Evolutionary conservation across 2,888 invertebrate species (phyloP).

Genomic region (Tetrapedia diversipes): DNA sequence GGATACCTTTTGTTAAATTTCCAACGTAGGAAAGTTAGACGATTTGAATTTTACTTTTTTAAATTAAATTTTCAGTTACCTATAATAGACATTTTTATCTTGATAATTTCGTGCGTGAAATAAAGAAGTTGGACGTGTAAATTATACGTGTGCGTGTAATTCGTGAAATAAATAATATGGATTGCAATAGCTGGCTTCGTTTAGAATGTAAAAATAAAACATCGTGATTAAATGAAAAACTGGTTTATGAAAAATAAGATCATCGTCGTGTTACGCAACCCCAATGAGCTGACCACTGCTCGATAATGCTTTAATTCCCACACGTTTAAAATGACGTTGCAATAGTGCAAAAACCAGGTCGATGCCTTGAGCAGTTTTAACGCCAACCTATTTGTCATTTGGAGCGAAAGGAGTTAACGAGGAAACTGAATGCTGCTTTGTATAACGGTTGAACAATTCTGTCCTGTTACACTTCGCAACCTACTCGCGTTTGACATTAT

Average conservation of each 20-base stretch:
- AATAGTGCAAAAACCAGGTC: conserved; percentile 33
- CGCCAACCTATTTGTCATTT: conserved; percentile 38
- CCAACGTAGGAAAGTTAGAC: too few relatives aligned
- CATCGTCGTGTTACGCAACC: neutral
- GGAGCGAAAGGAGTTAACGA: conserved; percentile 36
- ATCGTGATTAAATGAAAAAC: too few relatives aligned
- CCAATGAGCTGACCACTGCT: neutral
- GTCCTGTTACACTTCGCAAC: conserved; percentile 18
- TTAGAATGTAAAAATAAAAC: too few relatives aligned
- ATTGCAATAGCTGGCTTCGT: too few relatives aligned
- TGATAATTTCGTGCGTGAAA: too few relatives aligned
- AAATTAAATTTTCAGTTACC: too few relatives aligned
- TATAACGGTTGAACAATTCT: conserved; percentile 29
- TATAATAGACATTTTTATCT: too few relatives aligned
- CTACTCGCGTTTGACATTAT: conserved; percentile 2
- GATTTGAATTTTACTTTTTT: too few relatives aligned
- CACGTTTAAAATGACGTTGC: conserved; percentile 20
- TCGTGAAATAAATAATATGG: too few relatives aligned
- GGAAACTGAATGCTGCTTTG: conserved; percentile 36
- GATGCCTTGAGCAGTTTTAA: conserved; percentile 35
- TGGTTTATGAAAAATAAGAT: neutral
- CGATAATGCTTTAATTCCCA: conserved; percentile 22
- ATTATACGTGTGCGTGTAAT: too few relatives aligned
- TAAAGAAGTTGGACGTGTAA: too few relatives aligned
- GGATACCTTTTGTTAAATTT: too few relatives aligned